Evolutionary conservation across 2,797 vertebrate genomes (phyloP).

Genomic region (Myotis myotis): DNA sequence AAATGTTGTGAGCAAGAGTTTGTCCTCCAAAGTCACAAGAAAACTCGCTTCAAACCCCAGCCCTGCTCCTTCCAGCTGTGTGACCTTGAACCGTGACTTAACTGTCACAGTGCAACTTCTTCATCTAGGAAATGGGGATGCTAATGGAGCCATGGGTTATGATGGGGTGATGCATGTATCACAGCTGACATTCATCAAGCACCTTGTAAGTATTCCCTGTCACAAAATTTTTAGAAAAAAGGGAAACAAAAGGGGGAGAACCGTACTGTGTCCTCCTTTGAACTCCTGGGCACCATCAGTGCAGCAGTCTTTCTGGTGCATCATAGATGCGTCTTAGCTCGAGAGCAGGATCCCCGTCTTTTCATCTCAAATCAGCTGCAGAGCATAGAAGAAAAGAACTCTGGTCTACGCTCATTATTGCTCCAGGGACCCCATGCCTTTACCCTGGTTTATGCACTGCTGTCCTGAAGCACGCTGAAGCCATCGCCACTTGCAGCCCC

Average conservation of each 20-base stretch:
- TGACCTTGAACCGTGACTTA: background rate
- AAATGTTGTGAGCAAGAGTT: background rate
- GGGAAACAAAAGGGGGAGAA: background rate
- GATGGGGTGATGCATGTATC: background rate
- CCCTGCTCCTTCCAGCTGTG: background rate
- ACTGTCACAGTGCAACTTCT: background rate
- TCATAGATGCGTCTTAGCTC: background rate
- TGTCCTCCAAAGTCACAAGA: background rate
- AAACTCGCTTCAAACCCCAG: background rate
- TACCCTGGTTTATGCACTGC: background rate
- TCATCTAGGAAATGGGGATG: background rate
- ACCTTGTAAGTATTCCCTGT: background rate
- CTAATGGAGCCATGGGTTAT: background rate
- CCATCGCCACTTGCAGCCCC: background rate
- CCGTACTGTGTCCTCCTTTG: background rate
- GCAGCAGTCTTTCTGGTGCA: background rate
- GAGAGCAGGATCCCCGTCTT: background rate
- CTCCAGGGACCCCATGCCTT: background rate
- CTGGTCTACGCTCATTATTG: background rate
- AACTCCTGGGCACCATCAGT: background rate
- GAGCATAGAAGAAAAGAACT: background rate
- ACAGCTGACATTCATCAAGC: background rate
- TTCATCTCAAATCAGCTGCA: background rate
- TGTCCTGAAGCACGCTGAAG: background rate
- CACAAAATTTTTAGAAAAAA: background rate